Conservation (phyloP, 2,113 vertebrate genomes). For the Solenodon paradoxus region DNA sequence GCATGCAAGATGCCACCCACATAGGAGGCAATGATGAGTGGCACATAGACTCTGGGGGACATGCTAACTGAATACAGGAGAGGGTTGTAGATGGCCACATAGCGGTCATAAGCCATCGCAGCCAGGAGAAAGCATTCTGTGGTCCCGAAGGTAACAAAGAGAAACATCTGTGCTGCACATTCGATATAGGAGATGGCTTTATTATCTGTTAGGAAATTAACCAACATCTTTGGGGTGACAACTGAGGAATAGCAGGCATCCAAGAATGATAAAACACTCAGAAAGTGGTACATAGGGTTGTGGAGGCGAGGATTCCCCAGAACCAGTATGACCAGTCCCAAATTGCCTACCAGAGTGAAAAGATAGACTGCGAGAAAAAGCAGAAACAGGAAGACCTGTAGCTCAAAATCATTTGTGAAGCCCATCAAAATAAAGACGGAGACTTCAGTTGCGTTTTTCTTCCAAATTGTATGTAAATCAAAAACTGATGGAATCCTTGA, state of each 20-base stretch:
- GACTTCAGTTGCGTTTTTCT: background rate
- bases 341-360: no score
- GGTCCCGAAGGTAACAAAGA: no score
- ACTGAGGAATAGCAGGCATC: constrained; percentile 48
- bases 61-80: background rate
- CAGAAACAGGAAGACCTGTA: constrained; percentile 11
- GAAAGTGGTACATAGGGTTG: no score
- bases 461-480: fast-evolving
- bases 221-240: constrained; percentile 29
- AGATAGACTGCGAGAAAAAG: no score
- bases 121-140: no score
- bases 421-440: background rate
- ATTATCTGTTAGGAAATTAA: background rate
- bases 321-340: no score
- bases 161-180: no score
- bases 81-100: no score
- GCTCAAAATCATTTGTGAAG: background rate
- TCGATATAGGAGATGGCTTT: background rate
- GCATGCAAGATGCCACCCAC: background rate
- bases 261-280: no score
- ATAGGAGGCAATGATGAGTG: background rate
- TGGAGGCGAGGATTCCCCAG: no score
- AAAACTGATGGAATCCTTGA: background rate
- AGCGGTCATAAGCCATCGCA: no score
- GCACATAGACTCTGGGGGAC: background rate